A percentile compares a stretch with the other conserved stretches of the same genome.
Conservation (phyloP, 2,797 vertebrate species). For the Telmatherina bonti region DNA sequence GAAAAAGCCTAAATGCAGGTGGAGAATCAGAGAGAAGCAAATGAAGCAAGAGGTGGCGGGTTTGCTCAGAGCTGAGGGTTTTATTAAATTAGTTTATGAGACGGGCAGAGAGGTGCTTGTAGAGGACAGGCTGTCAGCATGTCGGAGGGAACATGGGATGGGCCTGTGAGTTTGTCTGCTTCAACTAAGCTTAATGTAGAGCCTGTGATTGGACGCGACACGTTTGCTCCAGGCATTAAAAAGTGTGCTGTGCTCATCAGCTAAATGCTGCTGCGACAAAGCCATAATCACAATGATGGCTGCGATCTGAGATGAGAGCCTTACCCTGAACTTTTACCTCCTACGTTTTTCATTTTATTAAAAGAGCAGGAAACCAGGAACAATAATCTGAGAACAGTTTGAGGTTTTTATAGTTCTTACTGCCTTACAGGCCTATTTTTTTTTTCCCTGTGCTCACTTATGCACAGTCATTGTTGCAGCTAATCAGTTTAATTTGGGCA, state of each 20-base stretch:
- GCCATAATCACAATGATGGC: conserved; percentile 47
- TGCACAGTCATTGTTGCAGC: conserved; percentile 71
- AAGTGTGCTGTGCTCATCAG: conserved; percentile 60
- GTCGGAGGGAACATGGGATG: conserved; percentile 19
- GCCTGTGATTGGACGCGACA: conserved; percentile 58
- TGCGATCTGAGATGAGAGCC: conserved; percentile 15
- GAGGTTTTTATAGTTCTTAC: conserved; percentile 13
- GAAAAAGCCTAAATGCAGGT: conserved; percentile 26
- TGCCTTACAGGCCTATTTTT: conserved; percentile 12
- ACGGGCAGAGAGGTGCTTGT: conserved; percentile 46
- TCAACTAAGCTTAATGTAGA: conserved; percentile 48
- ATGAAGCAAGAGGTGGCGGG: conserved; percentile 13
- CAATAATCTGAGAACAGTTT: neutral
- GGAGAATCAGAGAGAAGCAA: conserved; percentile 15
- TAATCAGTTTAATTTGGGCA: conserved; percentile 79
- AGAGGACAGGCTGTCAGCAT: conserved; percentile 44
- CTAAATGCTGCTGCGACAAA: conserved; percentile 65
- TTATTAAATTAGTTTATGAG: conserved; percentile 52
- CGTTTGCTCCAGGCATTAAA: conserved; percentile 38
- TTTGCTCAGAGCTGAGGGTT: conserved; percentile 61
- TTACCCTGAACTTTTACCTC: conserved; percentile 25
- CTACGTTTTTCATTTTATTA: conserved; percentile 17
- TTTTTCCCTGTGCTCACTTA: conserved; percentile 44
- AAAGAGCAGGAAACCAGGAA: neutral
- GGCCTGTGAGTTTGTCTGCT: conserved; percentile 10